Base-by-base conservation (phyloP, 2,888 invertebrate genomes). In the Ichneumon xanthorius region DNA sequence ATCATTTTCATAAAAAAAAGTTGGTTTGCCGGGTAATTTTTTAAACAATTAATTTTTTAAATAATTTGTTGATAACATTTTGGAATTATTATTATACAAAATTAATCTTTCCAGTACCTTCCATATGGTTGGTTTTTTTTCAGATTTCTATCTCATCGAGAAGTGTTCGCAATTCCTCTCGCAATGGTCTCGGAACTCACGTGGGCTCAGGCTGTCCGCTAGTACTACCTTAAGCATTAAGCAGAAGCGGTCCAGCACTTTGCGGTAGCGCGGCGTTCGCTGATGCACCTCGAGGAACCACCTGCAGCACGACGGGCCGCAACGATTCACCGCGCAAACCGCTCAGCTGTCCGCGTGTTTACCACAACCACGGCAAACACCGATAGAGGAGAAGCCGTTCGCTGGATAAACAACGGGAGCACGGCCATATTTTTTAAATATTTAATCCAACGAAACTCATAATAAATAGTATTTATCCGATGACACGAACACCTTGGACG, bases 191-290 rank as follows among this genome's bases (percentile, higher is more conserved):
- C 22, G 0, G 22, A 22, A 22, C 26, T 26, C 26, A 26, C 26
- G 26, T 26, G 26, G 26, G 26, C 26, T 26, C 26, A 26, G 26
- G 26, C 26, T 26, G 26, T 26, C 26, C 26, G 26, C 26, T 26
- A 26, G 26, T 26, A 26, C 26, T 26, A 26, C 26, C 26, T 26
- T 26, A 0, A 63, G 63, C 75, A 19, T 37, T 30, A 37, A 63
- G 63, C 33, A 33, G 63, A 30, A 16, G n/a, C 48, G 61, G 48
- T 30, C n/a, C 16, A 37, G 22, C 33, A 76, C 14, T 76, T 65
- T 63, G 75, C 33, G 75, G 75, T 65, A 76, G 63, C 48, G 22
- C 58, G 33, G 30, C n/a, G 63, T 50, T 76, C 75, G 50, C 40
- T 22, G 33, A 30, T 40, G 2, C 50, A 50, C 63, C 50, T 26